Conservation (phyloP, 2,797 vertebrate species). For the Crenichthys baileyi region DNA sequence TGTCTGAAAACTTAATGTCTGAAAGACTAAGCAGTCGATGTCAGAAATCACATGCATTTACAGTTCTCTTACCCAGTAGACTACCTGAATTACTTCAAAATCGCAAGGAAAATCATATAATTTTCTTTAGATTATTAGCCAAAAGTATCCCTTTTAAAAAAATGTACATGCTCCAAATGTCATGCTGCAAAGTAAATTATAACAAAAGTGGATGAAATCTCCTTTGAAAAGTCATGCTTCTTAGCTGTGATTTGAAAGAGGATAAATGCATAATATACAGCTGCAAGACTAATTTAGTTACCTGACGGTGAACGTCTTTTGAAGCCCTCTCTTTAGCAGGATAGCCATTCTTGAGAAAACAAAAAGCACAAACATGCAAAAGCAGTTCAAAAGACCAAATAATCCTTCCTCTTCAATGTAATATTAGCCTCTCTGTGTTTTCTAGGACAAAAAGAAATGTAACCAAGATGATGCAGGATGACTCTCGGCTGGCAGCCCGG, state of each 20-base stretch:
- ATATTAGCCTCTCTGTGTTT: conserved; percentile 10
- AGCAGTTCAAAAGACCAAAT: conserved; percentile 72
- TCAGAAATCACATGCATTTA: background rate
- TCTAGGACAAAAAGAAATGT: conserved; percentile 19
- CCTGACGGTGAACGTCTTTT: conserved; percentile 82
- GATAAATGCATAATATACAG: conserved; percentile 34
- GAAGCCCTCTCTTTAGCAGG: conserved; percentile 84
- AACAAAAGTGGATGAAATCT: conserved; percentile 13
- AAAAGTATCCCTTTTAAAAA: conserved; percentile 4
- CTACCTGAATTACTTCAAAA: conserved; percentile 3
- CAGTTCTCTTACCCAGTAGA: background rate
- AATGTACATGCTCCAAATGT: conserved; percentile 4
- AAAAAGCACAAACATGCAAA: conserved; percentile 80
- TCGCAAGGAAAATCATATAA: background rate
- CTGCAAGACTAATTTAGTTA: conserved; percentile 70
- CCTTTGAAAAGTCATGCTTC: conserved; percentile 20
- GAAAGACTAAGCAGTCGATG: background rate
- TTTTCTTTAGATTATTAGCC: background rate
- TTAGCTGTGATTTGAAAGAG: conserved; percentile 34
- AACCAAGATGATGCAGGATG: conserved; percentile 4
- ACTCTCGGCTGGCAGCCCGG: conserved; percentile 31
- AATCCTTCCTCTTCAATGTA: conserved; percentile 23
- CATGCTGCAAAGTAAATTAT: conserved; percentile 1
- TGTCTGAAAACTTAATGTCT: background rate
- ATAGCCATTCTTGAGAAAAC: conserved; percentile 85